These are phyloP conservation scores for Antennarius striatus DNA, from an alignment of 2,113 vertebrate genomes.

Conservation along the genomic window DNA sequence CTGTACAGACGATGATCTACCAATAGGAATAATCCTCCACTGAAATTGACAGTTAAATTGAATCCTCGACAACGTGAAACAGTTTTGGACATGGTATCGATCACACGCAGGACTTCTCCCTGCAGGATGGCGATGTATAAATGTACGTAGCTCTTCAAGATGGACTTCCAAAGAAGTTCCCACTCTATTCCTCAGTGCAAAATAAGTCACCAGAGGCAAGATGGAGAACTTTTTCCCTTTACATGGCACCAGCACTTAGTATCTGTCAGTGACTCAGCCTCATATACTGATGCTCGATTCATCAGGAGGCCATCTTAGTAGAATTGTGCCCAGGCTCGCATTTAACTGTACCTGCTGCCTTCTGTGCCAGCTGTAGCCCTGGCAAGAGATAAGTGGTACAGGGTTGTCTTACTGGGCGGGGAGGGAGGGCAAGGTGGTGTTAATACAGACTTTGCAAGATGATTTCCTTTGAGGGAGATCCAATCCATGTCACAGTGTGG, in stretches of 20 bases:
- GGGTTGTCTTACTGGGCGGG: constrained; percentile 54
- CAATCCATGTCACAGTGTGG: constrained; percentile 63
- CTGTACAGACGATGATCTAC: constrained; percentile 30
- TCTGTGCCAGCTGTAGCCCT: constrained; percentile 48
- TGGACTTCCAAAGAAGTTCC: constrained; percentile 30
- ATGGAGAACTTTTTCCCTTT: constrained; percentile 65
- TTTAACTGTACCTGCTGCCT: constrained; percentile 53
- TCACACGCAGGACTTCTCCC: constrained; percentile 16
- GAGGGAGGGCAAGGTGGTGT: constrained; percentile 53
- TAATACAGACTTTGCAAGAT: constrained; percentile 63
- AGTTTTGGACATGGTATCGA: constrained; percentile 27
- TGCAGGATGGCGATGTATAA: neutral
- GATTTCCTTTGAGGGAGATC: constrained; percentile 71
- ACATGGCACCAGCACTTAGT: constrained; percentile 63
- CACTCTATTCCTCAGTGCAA: constrained; percentile 14
- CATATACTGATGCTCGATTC: constrained; percentile 58
- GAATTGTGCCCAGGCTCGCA: constrained; percentile 33
- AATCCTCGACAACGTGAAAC: constrained; percentile 21
- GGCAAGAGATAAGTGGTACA: constrained; percentile 50
- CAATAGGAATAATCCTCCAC: constrained; percentile 35
- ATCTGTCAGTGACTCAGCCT: constrained; percentile 60
- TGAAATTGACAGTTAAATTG: constrained; percentile 38
- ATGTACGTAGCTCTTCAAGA: neutral
- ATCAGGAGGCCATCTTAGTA: constrained; percentile 70
- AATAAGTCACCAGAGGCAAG: constrained; percentile 57